Base-by-base conservation (phyloP, 2,113 vertebrate genomes). In the Vimba vimba region DNA sequence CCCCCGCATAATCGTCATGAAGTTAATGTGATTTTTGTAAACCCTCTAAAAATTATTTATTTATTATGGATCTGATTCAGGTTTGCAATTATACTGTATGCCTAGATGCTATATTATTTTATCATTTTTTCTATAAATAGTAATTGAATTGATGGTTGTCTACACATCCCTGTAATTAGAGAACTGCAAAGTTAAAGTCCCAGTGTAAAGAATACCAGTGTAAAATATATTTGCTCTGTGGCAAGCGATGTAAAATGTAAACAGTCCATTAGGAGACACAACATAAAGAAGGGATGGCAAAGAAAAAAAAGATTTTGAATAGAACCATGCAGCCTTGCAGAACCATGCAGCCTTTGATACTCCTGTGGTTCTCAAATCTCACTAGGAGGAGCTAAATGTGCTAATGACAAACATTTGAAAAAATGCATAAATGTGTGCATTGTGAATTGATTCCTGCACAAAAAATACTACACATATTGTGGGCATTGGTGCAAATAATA, bases 161-260 rank as follows among this genome's bases (percentile, higher is more conserved):
- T 68, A 68, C 64, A 68, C 64, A 68, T 68, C 64, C 64, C 64
- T 68, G 27, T 68, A 68, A 68, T 68, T 68, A 68, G 25, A 68
- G 25, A 68, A 27, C 4, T 66, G 25, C 62, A 66, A 66, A 66
- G 25, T 66, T 66, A 66, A 66, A 66, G 62, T 30, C 62, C 62
- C 12, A 30, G 62, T 66, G 62, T 66, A 66, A 66, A 66, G 62
- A 66, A 66, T 66, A 66, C 25, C 62, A 66, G 25, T 66, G 62
- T 66, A 66, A 66, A 66, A 66, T 1, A 68, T 68, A 33, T 68
- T 13, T 68, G 64, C 64, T 33, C 13, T 68, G 64, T 68, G 27
- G 60, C 25, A 64, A 64, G 60, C 3, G 60, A 64, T 64, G 60
- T 9, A 64, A 64, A 64, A 64, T 64, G 60, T 27, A 64, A 64